Base-by-base conservation (phyloP, 2,888 invertebrate species). In the Dilophus febrilis region DNA sequence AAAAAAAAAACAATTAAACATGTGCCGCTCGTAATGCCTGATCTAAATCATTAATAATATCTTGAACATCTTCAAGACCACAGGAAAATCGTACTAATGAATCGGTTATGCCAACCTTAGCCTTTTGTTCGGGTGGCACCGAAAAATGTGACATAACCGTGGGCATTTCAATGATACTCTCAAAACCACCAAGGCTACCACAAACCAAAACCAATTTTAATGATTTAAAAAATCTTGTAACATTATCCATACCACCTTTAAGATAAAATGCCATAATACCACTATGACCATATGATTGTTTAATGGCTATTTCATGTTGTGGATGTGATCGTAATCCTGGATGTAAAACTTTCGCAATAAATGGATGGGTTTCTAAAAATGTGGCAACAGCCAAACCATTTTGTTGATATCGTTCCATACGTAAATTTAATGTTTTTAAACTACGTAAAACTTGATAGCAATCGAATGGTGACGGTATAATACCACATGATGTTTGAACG, bases 381-480 rank as follows among this genome's bases (percentile, higher is more conserved):
- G 76, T 70, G 0, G 88, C 95, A 29, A 95, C 72, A 2, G 67
- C 65, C 40, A 87, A 51, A 0, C 81, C 77, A 48, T 80, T 92
- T 44, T 71, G 71, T 63, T 77, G 80, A 58, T 95, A 92, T 48
- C 81, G 75, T 46, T 82, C 73, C 95, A 98, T 95, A 40, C 97
- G 70, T 19, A 97, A 51, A 6, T 85, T 79, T 22, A 98, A 67
- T 0, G 97, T 98, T 65, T 95, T 95, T 43, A 97, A 64, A 53
- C 95, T 88, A 45, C 91, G 73, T 55, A 86, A 88, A 0, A 94
- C 91, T 55, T 91, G 69, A 56, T 78, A 87, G 59, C 97, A 95
- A 59, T 98, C 98, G 56, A 94, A 91, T 0, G 98, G 92, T 0
- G 95, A 87, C 2, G 98, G 95, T 12, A 95, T 80, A 32, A 84